Evolutionary conservation across 2,113 vertebrate genomes (phyloP).

Genomic region (Marmota flaviventris): DNA sequence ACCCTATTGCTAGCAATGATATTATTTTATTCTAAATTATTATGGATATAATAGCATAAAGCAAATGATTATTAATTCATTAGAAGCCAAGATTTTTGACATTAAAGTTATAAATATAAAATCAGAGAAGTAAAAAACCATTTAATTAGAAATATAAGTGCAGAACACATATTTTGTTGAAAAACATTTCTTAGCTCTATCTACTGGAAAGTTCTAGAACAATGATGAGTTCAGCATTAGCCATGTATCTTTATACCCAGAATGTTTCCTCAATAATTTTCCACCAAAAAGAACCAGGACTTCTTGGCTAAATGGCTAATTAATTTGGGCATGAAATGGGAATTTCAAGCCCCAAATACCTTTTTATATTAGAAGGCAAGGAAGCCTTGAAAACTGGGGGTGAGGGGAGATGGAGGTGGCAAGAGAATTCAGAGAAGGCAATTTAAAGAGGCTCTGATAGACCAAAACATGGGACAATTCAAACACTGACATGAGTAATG

Average conservation of each 20-base stretch:
- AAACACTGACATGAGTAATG: neutral
- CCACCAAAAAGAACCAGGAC: neutral
- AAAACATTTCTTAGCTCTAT: neutral
- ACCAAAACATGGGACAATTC: neutral
- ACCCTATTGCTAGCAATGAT: neutral
- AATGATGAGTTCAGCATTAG: neutral
- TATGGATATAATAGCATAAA: neutral
- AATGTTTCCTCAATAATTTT: neutral
- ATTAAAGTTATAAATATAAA: slow-evolving; percentile 11
- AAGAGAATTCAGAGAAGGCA: neutral
- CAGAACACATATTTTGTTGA: neutral
- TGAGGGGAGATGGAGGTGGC: neutral
- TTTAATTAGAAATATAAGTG: slow-evolving; percentile 10
- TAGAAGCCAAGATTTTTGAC: slow-evolving; percentile 32
- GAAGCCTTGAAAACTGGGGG: neutral
- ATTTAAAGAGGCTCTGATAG: neutral
- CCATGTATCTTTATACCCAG: neutral
- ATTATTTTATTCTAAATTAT: slow-evolving; percentile 18
- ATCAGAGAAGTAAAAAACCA: neutral
- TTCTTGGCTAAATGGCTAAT: neutral
- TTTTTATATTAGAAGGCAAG: slow-evolving; percentile 12
- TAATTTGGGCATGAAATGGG: slow-evolving; percentile 12
- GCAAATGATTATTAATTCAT: slow-evolving; percentile 24
- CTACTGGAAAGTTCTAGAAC: slow-evolving; percentile 23
- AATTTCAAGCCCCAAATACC: neutral